Conservation (phyloP, 2,888 invertebrate species). For the Actias luna region DNA sequence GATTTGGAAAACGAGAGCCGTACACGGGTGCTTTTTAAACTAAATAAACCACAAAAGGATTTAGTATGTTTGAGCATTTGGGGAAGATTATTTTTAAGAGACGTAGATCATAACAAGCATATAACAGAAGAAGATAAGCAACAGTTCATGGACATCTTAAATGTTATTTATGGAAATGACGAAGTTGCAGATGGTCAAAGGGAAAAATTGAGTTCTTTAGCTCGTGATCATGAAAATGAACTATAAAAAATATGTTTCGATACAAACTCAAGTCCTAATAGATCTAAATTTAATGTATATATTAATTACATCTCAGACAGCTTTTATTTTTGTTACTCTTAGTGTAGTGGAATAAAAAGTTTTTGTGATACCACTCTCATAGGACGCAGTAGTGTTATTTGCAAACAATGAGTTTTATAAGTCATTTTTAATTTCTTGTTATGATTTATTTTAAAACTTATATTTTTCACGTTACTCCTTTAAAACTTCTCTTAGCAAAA, state of each 20-base stretch:
- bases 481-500: background rate
- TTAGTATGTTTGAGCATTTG: slow-evolving; percentile 74
- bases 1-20: slow-evolving; percentile 23
- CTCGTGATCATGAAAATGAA: slow-evolving; percentile 3
- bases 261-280: background rate
- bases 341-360: background rate
- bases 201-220: slow-evolving; percentile 5
- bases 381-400: background rate
- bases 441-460: no score
- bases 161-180: slow-evolving; percentile 46
- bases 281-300: background rate
- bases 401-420: background rate
- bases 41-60: slow-evolving; percentile 59
- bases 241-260: background rate
- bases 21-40: slow-evolving; percentile 43
- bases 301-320: no score
- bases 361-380: background rate
- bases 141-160: slow-evolving; percentile 48
- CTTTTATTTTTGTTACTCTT: no score
- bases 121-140: slow-evolving; percentile 47
- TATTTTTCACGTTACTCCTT: no score
- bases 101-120: slow-evolving; percentile 55
- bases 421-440: background rate
- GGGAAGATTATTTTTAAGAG: slow-evolving; percentile 72
- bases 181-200: slow-evolving; percentile 1